Evolutionary conservation across 1,140 invertebrate genomes (phyloP).

Genomic region (Ctenoplectra terminalis): DNA sequence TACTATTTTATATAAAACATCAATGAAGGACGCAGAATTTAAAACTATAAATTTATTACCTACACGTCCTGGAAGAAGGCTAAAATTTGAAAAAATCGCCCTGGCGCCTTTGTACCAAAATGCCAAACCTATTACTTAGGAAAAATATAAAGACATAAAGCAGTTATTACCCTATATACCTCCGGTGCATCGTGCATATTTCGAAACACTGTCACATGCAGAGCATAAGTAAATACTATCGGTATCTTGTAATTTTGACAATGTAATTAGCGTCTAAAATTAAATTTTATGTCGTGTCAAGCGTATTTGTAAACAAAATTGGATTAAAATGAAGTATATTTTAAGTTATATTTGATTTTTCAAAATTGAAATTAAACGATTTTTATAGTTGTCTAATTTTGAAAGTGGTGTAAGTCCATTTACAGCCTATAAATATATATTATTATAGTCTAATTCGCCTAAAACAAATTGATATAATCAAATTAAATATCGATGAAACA

Average conservation of each 20-base stretch:
- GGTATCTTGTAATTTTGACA: conserved; percentile 43
- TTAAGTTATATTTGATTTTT: conserved; percentile 28
- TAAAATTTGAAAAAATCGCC: conserved; percentile 55
- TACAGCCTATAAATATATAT: conserved; percentile 26
- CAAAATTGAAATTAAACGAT: conserved; percentile 37
- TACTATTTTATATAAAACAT: conserved; percentile 60
- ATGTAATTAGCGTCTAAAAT: conserved; percentile 46
- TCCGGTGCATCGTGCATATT: conserved; percentile 56
- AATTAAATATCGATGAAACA: too few species aligned
- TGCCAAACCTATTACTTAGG: conserved; percentile 53
- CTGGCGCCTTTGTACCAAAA: conserved; percentile 44
- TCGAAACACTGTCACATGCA: conserved; percentile 52
- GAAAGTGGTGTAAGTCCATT: conserved; percentile 38
- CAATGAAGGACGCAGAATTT: conserved; percentile 46
- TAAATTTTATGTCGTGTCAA: conserved; percentile 43
- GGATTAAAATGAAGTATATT: conserved; percentile 6
- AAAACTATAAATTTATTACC: conserved; percentile 47
- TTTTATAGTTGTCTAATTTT: conserved; percentile 26
- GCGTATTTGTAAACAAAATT: conserved; percentile 46
- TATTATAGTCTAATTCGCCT: conserved; percentile 21
- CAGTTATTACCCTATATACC: conserved; percentile 58
- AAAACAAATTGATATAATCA: neutral
- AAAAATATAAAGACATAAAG: conserved; percentile 54
- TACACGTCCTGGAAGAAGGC: conserved; percentile 43
- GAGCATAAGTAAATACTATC: conserved; percentile 43